Conservation (phyloP, 2,888 invertebrate genomes). For the Sarcophaga rosellei region DNA sequence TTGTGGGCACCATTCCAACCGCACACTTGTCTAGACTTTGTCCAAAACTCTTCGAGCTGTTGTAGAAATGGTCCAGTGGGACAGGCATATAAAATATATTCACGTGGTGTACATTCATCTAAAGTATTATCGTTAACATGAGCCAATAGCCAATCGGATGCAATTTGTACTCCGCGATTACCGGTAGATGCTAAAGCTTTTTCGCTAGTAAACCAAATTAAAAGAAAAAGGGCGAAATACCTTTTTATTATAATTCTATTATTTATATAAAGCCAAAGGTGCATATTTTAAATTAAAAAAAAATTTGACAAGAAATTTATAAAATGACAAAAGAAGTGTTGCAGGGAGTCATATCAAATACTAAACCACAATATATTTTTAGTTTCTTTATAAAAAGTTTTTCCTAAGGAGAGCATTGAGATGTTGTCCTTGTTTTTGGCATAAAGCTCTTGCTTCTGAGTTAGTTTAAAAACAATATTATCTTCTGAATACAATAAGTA, state of each 20-base stretch:
- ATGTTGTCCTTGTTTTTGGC: too few species aligned
- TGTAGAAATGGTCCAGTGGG: slow-evolving; percentile 87
- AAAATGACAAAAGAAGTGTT: too few species aligned
- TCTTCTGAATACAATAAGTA: too few species aligned
- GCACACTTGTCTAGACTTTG: slow-evolving; percentile 87
- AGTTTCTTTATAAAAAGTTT: too few species aligned
- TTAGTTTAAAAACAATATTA: too few species aligned
- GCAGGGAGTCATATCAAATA: too few species aligned
- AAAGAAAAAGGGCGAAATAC: neutral
- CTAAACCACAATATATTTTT: too few species aligned
- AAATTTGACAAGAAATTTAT: too few species aligned
- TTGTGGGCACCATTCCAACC: slow-evolving; percentile 96
- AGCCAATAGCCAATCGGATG: slow-evolving; percentile 94
- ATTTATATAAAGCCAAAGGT: too few species aligned
- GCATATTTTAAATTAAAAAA: too few species aligned
- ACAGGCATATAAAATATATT: slow-evolving; percentile 93
- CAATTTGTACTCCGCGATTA: slow-evolving; percentile 92
- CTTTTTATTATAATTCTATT: neutral
- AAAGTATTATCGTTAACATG: slow-evolving; percentile 93
- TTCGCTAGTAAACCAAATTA: slow-evolving; percentile 83
- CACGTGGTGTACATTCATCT: slow-evolving; percentile 89
- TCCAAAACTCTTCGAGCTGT: slow-evolving; percentile 88
- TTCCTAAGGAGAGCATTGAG: too few species aligned
- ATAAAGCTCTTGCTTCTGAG: too few species aligned
- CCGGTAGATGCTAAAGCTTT: slow-evolving; percentile 96